Evolutionary conservation across 2,797 vertebrate genomes (phyloP).

Genomic region (Kryptolebias ocellatus): DNA sequence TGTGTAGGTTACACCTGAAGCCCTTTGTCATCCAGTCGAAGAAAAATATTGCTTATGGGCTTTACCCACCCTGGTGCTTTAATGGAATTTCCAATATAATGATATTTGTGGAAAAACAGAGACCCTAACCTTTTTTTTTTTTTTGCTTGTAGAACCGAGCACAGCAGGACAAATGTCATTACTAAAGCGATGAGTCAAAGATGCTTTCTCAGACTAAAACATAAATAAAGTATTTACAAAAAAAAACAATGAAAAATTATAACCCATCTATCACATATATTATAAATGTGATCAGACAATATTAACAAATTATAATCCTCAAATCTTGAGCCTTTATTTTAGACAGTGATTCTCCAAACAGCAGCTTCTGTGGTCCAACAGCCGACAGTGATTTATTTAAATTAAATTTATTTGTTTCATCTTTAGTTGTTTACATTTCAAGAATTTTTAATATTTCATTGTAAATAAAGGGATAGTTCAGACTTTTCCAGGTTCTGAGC

Average conservation of each 20-base stretch:
- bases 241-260: conserved; percentile 14
- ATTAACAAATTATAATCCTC: no score
- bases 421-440: not conserved
- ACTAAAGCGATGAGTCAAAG: conserved; percentile 50
- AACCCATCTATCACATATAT: no score
- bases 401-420: not conserved
- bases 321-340: no score
- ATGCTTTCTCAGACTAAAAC: conserved; percentile 12
- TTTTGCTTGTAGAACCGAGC: conserved; percentile 42
- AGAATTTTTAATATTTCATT: no score
- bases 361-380: no score
- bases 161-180: conserved; percentile 50
- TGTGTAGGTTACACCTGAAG: conserved; percentile 34
- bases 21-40: conserved; percentile 50
- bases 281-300: no score
- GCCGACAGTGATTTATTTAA: no score
- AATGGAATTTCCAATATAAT: conserved; percentile 58
- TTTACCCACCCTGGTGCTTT: conserved; percentile 37
- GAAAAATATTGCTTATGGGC: conserved; percentile 46
- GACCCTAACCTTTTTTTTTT: conserved; percentile 40
- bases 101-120: conserved; percentile 55
- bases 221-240: conserved; percentile 49
- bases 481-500: not conserved
- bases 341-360: no score
- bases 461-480: not conserved